Evolutionary conservation across 2,797 vertebrate genomes (phyloP).

Genomic region (Pipistrellus nathusii): DNA sequence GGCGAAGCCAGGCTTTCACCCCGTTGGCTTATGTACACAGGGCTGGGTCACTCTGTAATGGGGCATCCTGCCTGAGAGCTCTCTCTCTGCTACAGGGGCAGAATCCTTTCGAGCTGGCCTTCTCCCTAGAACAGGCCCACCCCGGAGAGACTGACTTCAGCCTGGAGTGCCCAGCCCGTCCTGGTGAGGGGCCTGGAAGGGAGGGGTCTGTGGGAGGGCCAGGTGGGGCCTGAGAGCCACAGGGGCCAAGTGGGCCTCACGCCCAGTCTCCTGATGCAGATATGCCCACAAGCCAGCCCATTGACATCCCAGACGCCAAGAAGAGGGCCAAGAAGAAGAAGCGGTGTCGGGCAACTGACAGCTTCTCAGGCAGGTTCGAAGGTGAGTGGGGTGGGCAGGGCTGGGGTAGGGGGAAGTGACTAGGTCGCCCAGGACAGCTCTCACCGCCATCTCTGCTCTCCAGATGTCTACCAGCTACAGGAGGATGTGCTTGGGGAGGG

Average conservation of each 20-base stretch:
- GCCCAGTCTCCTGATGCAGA: constrained; percentile 84
- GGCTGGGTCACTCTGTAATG: background rate
- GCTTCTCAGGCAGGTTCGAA: constrained; percentile 97
- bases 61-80: background rate
- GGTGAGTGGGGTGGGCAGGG: constrained; percentile 86
- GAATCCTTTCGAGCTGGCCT: constrained; percentile 96
- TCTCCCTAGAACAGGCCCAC: constrained; percentile 92
- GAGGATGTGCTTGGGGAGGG: constrained; percentile 97
- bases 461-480: constrained; percentile 98
- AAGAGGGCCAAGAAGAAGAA: constrained; percentile 99
- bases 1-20: background rate
- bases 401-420: accelerated
- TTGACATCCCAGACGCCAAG: constrained; percentile 98
- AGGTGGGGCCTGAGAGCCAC: background rate
- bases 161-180: constrained; percentile 94
- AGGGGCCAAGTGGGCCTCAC: background rate
- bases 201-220: background rate
- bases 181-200: constrained; percentile 88
- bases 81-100: constrained; percentile 90
- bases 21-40: accelerated
- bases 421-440: background rate
- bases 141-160: constrained; percentile 93
- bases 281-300: constrained; percentile 96
- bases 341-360: constrained; percentile 97
- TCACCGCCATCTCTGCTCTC: background rate